Percentiles rank a stretch among this genome's conserved stretches.
phyloP scores from a whole-genome alignment of 1,140 invertebrate genomes.

The Drosophila bocki region DNA sequence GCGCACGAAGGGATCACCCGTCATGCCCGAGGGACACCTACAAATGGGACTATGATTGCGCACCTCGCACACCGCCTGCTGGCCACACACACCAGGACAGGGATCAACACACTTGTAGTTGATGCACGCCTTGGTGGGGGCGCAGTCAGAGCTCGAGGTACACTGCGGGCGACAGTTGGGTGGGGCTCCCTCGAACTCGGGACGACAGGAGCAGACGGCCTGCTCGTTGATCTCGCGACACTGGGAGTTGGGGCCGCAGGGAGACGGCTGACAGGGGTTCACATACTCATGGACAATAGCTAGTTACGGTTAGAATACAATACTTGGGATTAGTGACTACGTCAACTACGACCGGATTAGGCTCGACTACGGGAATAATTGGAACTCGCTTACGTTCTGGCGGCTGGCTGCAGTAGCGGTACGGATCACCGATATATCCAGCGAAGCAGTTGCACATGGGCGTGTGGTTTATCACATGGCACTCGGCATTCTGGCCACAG shows the following conservation, averaged over 20 bases:
- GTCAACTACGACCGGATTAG: constrained; percentile 53
- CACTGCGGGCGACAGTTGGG: constrained; percentile 92
- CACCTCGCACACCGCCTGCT: constrained; percentile 91
- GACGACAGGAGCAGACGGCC: constrained; percentile 91
- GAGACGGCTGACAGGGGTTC: constrained; percentile 87
- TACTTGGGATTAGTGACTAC: constrained; percentile 77
- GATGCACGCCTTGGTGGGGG: constrained; percentile 90
- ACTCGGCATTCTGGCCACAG: constrained; percentile 91
- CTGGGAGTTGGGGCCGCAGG: constrained; percentile 89
- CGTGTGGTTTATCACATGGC: constrained; percentile 90
- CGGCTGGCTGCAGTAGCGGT: constrained; percentile 87
- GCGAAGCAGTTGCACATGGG: constrained; percentile 90
- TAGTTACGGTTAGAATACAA: constrained; percentile 64
- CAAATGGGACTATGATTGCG: constrained; percentile 92
- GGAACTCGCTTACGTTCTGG: constrained; percentile 86
- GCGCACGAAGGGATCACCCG: constrained; percentile 89
- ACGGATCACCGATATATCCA: constrained; percentile 90
- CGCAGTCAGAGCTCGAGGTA: constrained; percentile 90
- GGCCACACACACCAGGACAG: constrained; percentile 91
- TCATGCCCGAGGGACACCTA: constrained; percentile 89
- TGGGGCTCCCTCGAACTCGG: constrained; percentile 91
- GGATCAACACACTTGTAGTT: constrained; percentile 93
- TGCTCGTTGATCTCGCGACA: constrained; percentile 87
- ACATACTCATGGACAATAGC: constrained; percentile 85
- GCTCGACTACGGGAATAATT: constrained; percentile 48